phyloP scores from a whole-genome alignment of 2,113 vertebrate species.

The Empidonax traillii region DNA sequence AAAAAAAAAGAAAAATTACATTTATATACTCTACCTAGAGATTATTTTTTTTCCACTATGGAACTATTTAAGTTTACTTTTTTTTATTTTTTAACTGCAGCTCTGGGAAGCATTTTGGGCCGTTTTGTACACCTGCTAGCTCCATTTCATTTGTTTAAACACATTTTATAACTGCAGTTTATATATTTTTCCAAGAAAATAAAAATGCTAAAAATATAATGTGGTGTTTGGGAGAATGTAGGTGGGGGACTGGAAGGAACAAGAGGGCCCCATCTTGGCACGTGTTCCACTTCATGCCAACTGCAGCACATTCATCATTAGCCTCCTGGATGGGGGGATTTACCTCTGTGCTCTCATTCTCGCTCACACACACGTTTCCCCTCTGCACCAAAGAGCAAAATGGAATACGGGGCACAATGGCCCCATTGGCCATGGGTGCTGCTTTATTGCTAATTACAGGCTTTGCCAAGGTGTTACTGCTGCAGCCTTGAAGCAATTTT shows the following conservation, averaged over 20 bases:
- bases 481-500: conserved; percentile 66
- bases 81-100: conserved; percentile 34
- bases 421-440: conserved; percentile 47
- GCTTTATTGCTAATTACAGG: conserved; percentile 38
- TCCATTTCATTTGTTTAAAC: conserved; percentile 47
- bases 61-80: conserved; percentile 35
- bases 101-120: conserved; percentile 47
- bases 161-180: conserved; percentile 38
- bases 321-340: conserved; percentile 9
- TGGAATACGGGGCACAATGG: not conserved
- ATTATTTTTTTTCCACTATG: conserved; percentile 28
- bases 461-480: conserved; percentile 38
- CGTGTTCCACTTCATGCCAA: conserved; percentile 51
- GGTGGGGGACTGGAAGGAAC: conserved; percentile 32
- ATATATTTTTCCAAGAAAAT: conserved; percentile 64
- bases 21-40: conserved; percentile 28
- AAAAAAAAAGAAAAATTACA: not conserved
- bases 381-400: not conserved
- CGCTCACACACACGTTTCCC: conserved; percentile 12
- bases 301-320: conserved; percentile 50
- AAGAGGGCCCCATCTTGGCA: conserved; percentile 51
- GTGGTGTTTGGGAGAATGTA: not conserved
- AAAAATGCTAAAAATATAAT: conserved; percentile 55
- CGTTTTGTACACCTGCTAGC: conserved; percentile 37
- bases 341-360: not conserved